A percentile compares a stretch with the other conserved stretches of the same genome.
These are phyloP conservation scores for Lineus longissimus DNA, from an alignment of 1,140 invertebrate genomes.

Conservation along the genomic window DNA sequence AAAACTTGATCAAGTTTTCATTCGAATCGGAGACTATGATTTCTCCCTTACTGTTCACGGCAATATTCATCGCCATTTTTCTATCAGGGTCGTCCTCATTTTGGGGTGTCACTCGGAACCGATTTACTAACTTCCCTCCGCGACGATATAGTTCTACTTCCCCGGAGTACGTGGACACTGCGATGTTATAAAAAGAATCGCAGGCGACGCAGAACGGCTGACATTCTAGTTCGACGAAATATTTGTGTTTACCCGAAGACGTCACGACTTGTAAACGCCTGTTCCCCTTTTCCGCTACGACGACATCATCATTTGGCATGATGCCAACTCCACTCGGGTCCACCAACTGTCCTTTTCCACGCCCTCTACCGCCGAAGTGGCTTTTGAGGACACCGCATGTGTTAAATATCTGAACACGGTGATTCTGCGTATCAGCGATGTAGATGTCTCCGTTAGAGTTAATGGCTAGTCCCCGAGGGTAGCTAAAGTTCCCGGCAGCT, in stretches of 20 bases:
- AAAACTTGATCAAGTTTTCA: conserved; percentile 30
- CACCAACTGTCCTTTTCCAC: conserved; percentile 33
- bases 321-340: conserved; percentile 41
- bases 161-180: conserved; percentile 26
- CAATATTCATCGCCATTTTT: conserved; percentile 27
- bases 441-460: conserved; percentile 77
- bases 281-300: conserved; percentile 89
- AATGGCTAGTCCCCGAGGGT: conserved; percentile 63
- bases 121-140: conserved; percentile 28
- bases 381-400: conserved; percentile 36
- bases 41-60: conserved; percentile 34
- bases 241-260: conserved; percentile 62
- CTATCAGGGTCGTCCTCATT: conserved; percentile 7
- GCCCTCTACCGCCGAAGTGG: conserved; percentile 35
- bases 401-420: conserved; percentile 64
- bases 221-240: conserved; percentile 24
- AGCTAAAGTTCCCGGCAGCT: conserved; percentile 36
- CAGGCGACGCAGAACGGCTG: conserved; percentile 31
- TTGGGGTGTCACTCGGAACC: conserved; percentile 17
- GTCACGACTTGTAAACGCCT: conserved; percentile 83
- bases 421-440: conserved; percentile 89
- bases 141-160: conserved; percentile 37
- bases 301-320: conserved; percentile 56
- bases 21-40: conserved; percentile 37
- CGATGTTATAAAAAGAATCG: conserved; percentile 29